Evolutionary conservation across 2,797 vertebrate genomes (phyloP).

Genomic region (Cheirogaleus major): DNA sequence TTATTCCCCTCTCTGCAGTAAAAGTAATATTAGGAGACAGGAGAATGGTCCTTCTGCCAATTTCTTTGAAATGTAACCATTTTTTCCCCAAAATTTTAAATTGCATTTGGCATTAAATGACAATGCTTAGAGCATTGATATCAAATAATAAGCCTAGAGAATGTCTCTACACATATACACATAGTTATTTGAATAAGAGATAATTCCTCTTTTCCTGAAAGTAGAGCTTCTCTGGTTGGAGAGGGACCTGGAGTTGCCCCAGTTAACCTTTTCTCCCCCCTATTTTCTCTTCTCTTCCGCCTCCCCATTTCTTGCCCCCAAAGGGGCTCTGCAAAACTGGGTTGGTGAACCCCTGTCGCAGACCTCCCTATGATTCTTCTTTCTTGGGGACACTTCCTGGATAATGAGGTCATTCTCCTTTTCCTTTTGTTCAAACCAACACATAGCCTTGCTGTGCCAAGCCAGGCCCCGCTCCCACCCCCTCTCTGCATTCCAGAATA

Average conservation of each 20-base stretch:
- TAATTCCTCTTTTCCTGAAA: neutral
- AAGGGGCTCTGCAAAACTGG: neutral
- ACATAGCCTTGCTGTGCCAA: neutral
- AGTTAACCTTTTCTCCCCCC: neutral
- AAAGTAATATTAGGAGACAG: conserved; percentile 33
- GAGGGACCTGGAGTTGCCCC: neutral
- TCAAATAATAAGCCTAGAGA: neutral
- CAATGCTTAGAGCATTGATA: neutral
- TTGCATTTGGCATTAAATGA: conserved; percentile 43
- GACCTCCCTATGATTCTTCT: neutral
- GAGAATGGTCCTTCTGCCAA: neutral
- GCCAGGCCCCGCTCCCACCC: neutral
- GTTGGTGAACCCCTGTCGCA: neutral
- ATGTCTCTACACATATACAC: neutral
- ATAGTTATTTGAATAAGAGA: neutral
- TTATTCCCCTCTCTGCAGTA: neutral
- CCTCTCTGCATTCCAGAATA: neutral
- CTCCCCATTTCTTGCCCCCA: neutral
- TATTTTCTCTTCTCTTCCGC: neutral
- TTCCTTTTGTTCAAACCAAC: neutral
- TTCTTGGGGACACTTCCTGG: neutral
- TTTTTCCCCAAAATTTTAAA: neutral
- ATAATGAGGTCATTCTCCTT: neutral
- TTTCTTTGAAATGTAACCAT: conserved; percentile 37
- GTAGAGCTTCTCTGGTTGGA: neutral